phyloP scores from a whole-genome alignment of 2,797 vertebrate genomes.

The Parambassis ranga region DNA sequence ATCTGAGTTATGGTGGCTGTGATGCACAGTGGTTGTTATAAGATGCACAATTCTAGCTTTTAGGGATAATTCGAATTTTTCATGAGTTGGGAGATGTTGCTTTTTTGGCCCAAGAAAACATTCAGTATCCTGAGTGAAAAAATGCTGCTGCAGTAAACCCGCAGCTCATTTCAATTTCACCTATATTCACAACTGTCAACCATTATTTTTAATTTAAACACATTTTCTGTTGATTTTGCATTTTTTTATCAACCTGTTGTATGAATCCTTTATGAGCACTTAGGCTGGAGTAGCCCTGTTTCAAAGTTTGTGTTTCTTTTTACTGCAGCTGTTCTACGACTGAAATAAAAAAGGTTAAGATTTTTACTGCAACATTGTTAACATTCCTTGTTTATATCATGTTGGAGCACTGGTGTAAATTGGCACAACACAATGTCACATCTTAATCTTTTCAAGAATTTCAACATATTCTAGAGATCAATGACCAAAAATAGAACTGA shows the following conservation, averaged over 20 bases:
- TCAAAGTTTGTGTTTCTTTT: too few species aligned
- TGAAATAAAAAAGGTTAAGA: too few species aligned
- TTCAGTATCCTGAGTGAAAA: neutral
- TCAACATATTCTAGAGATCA: too few species aligned
- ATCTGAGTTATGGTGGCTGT: slow-evolving; percentile 10
- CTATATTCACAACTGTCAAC: neutral
- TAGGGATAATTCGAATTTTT: slow-evolving; percentile 15
- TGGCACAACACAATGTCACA: too few species aligned
- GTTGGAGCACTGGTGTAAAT: too few species aligned
- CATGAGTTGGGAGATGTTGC: neutral
- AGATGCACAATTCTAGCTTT: slow-evolving; percentile 36
- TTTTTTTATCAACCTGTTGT: neutral
- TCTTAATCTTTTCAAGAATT: too few species aligned
- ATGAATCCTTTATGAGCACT: neutral
- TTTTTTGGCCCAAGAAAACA: neutral
- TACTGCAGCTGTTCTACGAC: too few species aligned
- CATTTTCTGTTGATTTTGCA: neutral
- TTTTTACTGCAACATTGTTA: too few species aligned
- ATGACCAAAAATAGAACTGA: too few species aligned
- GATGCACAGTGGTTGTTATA: slow-evolving; percentile 16
- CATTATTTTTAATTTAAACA: neutral
- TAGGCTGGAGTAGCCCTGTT: neutral
- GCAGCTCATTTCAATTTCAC: neutral
- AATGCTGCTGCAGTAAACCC: neutral
- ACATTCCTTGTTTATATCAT: too few species aligned